Evolutionary conservation across 2,113 vertebrate species (phyloP).

Genomic region (Phalacrocorax aristotelis): DNA sequence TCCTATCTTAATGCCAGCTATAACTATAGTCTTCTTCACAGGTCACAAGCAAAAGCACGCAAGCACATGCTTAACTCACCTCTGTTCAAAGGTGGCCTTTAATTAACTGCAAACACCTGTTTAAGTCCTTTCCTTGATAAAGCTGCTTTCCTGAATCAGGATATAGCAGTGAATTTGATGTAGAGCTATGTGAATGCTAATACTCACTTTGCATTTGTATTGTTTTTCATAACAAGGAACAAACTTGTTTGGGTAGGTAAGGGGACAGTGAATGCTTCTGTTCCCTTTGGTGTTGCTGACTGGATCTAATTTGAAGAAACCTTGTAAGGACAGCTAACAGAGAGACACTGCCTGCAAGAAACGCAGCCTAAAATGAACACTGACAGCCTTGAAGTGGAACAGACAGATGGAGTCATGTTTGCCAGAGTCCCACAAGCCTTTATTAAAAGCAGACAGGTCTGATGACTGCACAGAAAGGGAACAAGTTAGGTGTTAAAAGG

Average conservation of each 20-base stretch:
- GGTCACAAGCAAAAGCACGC: background rate
- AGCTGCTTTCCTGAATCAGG: background rate
- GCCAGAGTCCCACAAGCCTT: conserved; percentile 23
- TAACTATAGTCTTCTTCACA: background rate
- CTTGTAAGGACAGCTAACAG: conserved; percentile 24
- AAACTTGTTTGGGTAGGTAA: background rate
- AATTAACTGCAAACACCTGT: background rate
- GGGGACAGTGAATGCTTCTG: background rate
- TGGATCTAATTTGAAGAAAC: background rate
- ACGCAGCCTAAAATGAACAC: background rate
- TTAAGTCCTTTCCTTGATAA: conserved; percentile 6
- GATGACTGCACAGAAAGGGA: conserved; percentile 39
- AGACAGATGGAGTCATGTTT: conserved; percentile 55
- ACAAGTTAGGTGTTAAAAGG: conserved; percentile 16
- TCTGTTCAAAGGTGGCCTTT: background rate
- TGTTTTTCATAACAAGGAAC: background rate
- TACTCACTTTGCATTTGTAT: background rate
- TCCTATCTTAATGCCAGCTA: background rate
- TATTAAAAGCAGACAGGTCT: conserved; percentile 38
- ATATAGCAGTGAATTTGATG: background rate
- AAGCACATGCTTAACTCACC: background rate
- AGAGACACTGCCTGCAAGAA: background rate
- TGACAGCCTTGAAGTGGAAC: conserved; percentile 59
- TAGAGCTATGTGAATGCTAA: background rate
- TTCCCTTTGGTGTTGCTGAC: background rate